Percentiles rank a stretch among this genome's conserved stretches.
These are phyloP conservation scores for Sminthurinus aureus DNA, from an alignment of 2,888 invertebrate species.

Conservation along the genomic window DNA sequence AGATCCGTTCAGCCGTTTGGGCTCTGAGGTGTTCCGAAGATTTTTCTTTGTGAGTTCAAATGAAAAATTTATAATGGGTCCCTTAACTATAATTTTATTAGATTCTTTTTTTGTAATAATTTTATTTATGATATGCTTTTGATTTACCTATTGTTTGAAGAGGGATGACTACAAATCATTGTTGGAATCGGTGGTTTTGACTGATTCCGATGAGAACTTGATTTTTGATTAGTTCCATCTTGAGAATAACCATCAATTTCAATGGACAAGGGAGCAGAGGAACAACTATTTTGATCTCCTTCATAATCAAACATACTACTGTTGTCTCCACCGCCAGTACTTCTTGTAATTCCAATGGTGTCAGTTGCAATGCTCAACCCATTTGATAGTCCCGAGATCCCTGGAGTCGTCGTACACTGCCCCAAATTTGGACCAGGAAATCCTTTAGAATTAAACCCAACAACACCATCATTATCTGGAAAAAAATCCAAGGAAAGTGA, in stretches of 20 bases:
- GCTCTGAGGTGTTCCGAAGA: too few relatives aligned
- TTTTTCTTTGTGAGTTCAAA: too few relatives aligned
- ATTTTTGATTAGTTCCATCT: constrained; percentile 48
- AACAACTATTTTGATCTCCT: constrained; percentile 58
- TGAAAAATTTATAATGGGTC: too few relatives aligned
- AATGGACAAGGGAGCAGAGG: constrained; percentile 56
- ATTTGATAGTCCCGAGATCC: too few relatives aligned
- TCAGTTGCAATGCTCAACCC: too few relatives aligned
- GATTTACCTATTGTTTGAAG: constrained; percentile 52
- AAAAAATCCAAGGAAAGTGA: constrained; percentile 22
- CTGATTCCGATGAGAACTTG: constrained; percentile 21
- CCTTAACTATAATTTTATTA: background rate
- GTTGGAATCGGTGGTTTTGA: constrained; percentile 55
- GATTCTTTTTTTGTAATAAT: background rate
- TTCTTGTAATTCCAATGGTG: background rate
- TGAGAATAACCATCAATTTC: constrained; percentile 55
- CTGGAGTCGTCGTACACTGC: background rate
- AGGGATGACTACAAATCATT: constrained; percentile 54
- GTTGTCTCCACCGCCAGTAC: background rate
- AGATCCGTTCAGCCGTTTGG: too few relatives aligned
- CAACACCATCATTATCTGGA: constrained; percentile 21
- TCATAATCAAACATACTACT: constrained; percentile 51
- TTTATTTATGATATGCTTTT: constrained; percentile 4
- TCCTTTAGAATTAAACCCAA: constrained; percentile 1
- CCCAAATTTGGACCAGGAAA: background rate